A percentile compares a stretch with the other conserved stretches of the same genome.
These are phyloP conservation scores for Pseudois nayaur DNA, from an alignment of 2,113 vertebrate species.

Conservation along the genomic window DNA sequence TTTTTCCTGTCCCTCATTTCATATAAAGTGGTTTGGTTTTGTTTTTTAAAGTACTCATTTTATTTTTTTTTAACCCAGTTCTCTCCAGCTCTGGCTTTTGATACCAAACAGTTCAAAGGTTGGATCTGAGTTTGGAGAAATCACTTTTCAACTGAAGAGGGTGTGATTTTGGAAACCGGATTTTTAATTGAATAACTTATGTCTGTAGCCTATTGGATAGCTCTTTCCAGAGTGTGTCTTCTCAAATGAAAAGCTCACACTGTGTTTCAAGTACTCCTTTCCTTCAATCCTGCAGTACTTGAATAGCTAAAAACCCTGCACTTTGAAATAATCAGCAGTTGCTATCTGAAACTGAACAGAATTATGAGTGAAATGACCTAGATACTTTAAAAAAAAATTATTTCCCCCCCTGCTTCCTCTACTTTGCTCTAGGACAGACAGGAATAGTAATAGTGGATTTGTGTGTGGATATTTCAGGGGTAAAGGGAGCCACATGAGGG, in stretches of 20 bases:
- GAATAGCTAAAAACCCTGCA: neutral
- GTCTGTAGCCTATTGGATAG: neutral
- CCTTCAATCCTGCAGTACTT: neutral
- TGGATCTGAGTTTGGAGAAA: slow-evolving; percentile 6
- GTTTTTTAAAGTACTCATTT: neutral
- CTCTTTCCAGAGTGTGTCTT: slow-evolving; percentile 3
- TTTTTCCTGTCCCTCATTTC: slow-evolving; percentile 47
- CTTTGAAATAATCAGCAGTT: slow-evolving; percentile 27
- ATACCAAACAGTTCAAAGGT: slow-evolving; percentile 53
- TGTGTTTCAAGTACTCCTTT: neutral
- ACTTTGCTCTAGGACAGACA: neutral
- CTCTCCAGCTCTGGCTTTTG: slow-evolving; percentile 58
- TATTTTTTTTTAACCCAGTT: slow-evolving; percentile 46
- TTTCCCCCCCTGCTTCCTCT: neutral
- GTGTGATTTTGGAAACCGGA: neutral
- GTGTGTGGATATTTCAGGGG: neutral
- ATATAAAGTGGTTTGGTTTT: slow-evolving; percentile 35
- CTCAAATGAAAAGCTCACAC: neutral
- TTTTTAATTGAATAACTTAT: neutral
- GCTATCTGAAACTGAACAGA: neutral
- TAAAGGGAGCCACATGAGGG: neutral
- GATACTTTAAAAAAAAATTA: neutral
- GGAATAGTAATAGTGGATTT: neutral
- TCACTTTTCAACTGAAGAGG: neutral
- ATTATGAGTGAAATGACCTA: neutral